These are phyloP conservation scores for Micromesistius poutassou DNA, from an alignment of 2,797 vertebrate species.

Conservation along the genomic window DNA sequence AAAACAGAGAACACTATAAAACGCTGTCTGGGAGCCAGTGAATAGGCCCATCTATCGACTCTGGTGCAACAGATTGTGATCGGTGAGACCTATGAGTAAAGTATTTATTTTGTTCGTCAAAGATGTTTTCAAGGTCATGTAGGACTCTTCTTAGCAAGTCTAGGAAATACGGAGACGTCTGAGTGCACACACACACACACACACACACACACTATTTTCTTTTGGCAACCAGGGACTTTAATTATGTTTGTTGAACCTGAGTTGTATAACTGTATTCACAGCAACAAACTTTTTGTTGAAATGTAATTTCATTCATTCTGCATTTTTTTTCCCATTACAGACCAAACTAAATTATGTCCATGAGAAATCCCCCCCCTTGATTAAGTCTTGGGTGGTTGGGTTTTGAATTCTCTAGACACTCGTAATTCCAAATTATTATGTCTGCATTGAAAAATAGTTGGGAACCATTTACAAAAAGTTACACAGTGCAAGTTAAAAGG, in stretches of 20 bases:
- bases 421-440: neutral
- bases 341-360: neutral
- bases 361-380: neutral
- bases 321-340: neutral
- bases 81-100: neutral
- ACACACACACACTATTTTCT: neutral
- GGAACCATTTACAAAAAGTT: neutral
- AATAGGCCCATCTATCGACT: neutral
- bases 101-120: neutral
- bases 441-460: neutral
- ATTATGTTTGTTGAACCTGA: neutral
- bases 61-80: neutral
- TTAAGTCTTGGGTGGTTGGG: neutral
- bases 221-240: neutral
- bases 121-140: neutral
- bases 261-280: neutral
- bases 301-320: neutral
- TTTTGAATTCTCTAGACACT: slow-evolving; percentile 1
- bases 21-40: neutral
- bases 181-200: too few species aligned
- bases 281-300: neutral
- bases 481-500: too few species aligned
- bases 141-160: too few species aligned
- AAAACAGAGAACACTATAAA: neutral
- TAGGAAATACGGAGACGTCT: too few species aligned